Evolutionary conservation across 2,113 vertebrate genomes (phyloP), one percentile per base, ranked within the genome.

Genomic region (Chaenogobius annularis): DNA sequence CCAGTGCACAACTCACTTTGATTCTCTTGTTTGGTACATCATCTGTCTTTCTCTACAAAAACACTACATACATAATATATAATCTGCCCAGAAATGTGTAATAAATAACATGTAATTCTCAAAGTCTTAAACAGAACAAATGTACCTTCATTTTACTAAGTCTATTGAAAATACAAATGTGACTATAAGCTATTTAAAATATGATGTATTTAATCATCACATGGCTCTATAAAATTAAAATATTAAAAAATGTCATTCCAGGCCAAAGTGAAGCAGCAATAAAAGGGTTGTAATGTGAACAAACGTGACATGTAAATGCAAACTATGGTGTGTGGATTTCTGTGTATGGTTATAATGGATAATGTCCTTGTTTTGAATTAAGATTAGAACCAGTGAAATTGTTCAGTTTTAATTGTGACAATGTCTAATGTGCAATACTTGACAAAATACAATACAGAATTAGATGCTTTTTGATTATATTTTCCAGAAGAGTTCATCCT

Each of bases 201-300:
- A 1, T 40, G 31, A 62, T 23, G 58, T 1, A 81, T 20, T 62
- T 50, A 55, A 63, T 80, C 15, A 37, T 48, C 3, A 44, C 64
- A 77, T 76, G 48, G 1, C 3, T 72, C 48, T 52, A 7, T n/a
- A n/a, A 9, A 20, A 54, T n/a, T 19, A 20, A 9, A 54, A 0
- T 31, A 31, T 31, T 5, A 6, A 19, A n/a, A 8, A 5, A 66
- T 14, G 68, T n/a, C 31, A 70, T 63, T 75, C 64, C 19, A 69
- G 69, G 81, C 81, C 76, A 87, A 88, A 85, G 81, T 81, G 52
- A 77, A 15, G 54, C 58, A 85, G 87, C 87, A 89, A 90, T 87
- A 88, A 11, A 77, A 64, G 75, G 40, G 48, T 48, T 64, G 43
- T 19, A 64, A 4, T 20, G 37, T 64, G 62, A 64, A 64, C 62